Percentiles rank a stretch among this genome's conserved stretches.
Evolutionary conservation across 2,113 vertebrate genomes (phyloP).

Genomic region (Sylvia atricapilla): DNA sequence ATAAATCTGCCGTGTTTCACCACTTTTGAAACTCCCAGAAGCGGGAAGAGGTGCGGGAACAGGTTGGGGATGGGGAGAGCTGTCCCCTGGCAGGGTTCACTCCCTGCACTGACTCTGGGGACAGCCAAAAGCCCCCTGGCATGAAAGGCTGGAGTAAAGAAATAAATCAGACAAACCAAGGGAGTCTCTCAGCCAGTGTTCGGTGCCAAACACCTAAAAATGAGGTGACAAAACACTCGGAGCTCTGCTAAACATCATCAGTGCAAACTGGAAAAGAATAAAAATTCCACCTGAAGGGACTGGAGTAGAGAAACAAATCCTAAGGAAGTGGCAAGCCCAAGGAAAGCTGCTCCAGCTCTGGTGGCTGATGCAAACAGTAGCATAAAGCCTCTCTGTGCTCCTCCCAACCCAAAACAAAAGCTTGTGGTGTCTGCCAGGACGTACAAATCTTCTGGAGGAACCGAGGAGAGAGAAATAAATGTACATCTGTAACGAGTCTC

Average conservation of each 20-base stretch:
- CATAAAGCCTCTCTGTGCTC: neutral
- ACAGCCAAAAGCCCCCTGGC: neutral
- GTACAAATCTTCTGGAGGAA: neutral
- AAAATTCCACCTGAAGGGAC: neutral
- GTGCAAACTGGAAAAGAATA: neutral
- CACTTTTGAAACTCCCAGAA: neutral
- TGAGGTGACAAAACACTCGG: neutral
- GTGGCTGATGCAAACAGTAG: neutral
- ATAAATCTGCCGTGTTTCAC: fast-evolving
- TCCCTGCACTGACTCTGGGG: neutral
- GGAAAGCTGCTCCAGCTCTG: neutral
- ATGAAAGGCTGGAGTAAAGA: neutral
- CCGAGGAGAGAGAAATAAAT: neutral
- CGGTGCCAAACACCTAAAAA: neutral
- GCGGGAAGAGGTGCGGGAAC: neutral
- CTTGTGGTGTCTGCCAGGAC: neutral
- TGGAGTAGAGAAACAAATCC: neutral
- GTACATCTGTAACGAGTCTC: neutral
- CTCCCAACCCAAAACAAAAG: neutral
- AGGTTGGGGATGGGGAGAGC: fast-evolving
- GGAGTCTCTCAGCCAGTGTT: neutral
- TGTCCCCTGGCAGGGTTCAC: fast-evolving
- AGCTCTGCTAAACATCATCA: neutral
- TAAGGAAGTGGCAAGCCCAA: neutral
- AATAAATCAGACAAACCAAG: neutral